Base-by-base conservation (phyloP, 2,888 invertebrate species). In the Pasiphila rectangulata region DNA sequence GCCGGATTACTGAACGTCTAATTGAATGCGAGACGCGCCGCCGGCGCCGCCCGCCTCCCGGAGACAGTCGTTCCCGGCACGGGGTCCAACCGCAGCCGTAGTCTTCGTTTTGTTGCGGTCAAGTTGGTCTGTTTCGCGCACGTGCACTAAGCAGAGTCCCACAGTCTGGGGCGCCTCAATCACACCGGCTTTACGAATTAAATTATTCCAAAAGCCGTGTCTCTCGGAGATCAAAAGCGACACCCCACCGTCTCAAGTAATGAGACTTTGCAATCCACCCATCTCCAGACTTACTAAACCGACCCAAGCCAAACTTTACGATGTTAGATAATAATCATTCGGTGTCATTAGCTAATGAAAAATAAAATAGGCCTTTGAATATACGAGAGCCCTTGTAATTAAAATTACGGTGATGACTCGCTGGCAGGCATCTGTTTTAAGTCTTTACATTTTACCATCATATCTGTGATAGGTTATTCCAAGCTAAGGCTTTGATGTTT, bases 281-380 rank as follows among this genome's bases (percentile, higher is more conserved):
- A 67, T 63, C 50, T 46, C 36, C 46, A 43, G 56, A 59, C 61
- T 32, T 57, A 50, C 49, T 40, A 40, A 52, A 52, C 50, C 52
- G 56, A 25, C 56, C 56, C 48, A 70, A n/a, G 66, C 67, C 68
- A 63, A 79, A 83, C 74, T 80, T 72, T 83, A 83, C 79, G 75
- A 78, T 74, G 66, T 76, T 71, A 79, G 78, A 86, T 86, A 80
- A 85, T 83, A 81, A 85, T 83, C 75, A 81, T 85, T 80, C 73
- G 72, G 75, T 79, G 78, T 86, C 87, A 87, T 88, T 88, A 88
- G 87, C 86, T 88, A 88, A 88, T 88, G 87, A 86, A 88, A 85
- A 83, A 83, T 86, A 74, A 75, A 83, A 83, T 80, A 80, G 82
- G 73, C 79, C 61, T 61, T 68, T 64, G 67, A 77, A 72, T 74